A percentile compares a stretch with the other conserved stretches of the same genome.
Conservation (phyloP, 2,888 invertebrate species). For the Chrysina gloriosa region DNA sequence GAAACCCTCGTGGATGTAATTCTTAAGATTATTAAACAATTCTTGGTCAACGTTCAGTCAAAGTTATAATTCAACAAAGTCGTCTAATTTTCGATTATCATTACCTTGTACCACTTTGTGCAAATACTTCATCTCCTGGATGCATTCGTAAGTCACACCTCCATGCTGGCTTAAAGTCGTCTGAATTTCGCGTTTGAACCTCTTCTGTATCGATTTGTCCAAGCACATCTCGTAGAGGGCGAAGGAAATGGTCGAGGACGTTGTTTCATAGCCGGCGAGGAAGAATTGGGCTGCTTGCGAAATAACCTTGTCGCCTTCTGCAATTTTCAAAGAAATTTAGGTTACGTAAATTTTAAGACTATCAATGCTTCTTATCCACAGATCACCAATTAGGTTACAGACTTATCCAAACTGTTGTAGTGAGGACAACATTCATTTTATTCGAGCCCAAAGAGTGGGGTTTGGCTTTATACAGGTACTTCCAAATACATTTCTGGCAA, state of each 20-base stretch:
- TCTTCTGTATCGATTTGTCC: constrained; percentile 68
- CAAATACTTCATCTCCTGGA: constrained; percentile 69
- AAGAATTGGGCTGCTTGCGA: constrained; percentile 72
- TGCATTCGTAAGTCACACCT: constrained; percentile 66
- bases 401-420: too few relatives aligned
- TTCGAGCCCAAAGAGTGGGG: too few relatives aligned
- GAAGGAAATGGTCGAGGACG: constrained; percentile 70
- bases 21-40: too few relatives aligned
- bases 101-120: constrained; percentile 70
- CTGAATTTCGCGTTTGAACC: constrained; percentile 66
- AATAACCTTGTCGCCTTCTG: constrained; percentile 69
- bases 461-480: too few relatives aligned
- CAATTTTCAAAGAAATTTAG: constrained; percentile 56
- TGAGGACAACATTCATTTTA: too few relatives aligned
- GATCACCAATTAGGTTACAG: too few relatives aligned
- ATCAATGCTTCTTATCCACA: too few relatives aligned
- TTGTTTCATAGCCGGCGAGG: constrained; percentile 73
- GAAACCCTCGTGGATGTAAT: too few relatives aligned
- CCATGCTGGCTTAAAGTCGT: constrained; percentile 63
- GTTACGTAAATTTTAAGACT: not conserved
- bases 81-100: too few relatives aligned
- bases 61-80: too few relatives aligned
- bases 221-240: constrained; percentile 69
- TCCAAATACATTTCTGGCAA: too few relatives aligned
- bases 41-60: too few relatives aligned